These are phyloP conservation scores for Drosophila erecta DNA, from an alignment of 1,140 invertebrate species.

Conservation along the genomic window DNA sequence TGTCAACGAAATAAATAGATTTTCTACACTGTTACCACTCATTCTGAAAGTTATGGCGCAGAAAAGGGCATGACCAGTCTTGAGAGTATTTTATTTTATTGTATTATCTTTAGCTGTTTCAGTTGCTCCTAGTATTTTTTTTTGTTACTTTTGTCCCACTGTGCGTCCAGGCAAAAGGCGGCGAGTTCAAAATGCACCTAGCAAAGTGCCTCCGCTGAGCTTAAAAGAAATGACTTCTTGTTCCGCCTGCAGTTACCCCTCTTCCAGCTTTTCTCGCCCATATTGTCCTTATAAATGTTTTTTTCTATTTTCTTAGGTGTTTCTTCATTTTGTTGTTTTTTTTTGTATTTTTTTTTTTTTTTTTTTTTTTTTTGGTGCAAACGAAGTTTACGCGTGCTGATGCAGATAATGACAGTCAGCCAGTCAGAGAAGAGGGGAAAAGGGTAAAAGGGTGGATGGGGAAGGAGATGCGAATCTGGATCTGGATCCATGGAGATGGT, in stretches of 20 bases:
- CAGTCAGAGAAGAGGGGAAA: constrained; percentile 40
- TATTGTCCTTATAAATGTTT: constrained; percentile 17
- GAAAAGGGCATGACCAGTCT: no score
- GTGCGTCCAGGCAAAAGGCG: constrained; percentile 12
- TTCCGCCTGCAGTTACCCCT: constrained; percentile 59
- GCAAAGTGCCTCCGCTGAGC: constrained; percentile 67
- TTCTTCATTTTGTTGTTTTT: neutral
- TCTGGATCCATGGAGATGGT: constrained; percentile 23
- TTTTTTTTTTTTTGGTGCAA: constrained; percentile 53
- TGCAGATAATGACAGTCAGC: constrained; percentile 75
- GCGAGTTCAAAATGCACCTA: constrained; percentile 23
- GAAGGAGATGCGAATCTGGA: neutral
- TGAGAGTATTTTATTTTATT: no score
- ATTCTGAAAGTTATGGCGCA: no score
- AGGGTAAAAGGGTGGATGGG: neutral
- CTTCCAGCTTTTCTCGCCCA: constrained; percentile 6
- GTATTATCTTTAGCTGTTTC: no score
- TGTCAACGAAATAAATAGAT: no score
- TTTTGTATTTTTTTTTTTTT: constrained; percentile 17
- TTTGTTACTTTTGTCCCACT: constrained; percentile 3
- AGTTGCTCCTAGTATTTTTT: neutral
- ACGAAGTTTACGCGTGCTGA: constrained; percentile 81
- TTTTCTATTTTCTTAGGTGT: constrained; percentile 11
- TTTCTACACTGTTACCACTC: no score
- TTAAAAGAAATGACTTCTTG: constrained; percentile 80